phyloP scores from a whole-genome alignment of 2,888 invertebrate species.

The Tiphia femorata region DNA sequence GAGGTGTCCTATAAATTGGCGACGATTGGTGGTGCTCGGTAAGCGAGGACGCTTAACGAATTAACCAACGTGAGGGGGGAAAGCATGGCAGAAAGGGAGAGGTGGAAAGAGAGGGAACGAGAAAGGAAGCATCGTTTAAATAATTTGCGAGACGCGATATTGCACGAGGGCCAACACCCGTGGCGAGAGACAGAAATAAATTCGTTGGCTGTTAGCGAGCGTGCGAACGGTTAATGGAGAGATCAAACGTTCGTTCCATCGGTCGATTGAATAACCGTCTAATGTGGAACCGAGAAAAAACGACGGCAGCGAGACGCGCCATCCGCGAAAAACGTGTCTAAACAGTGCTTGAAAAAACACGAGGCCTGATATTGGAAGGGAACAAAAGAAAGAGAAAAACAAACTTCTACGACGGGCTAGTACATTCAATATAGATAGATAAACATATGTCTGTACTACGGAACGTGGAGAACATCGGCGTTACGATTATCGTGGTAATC shows the following conservation, averaged over 20 bases:
- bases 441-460: no score
- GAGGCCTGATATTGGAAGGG: no score
- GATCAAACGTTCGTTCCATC: conserved; percentile 39
- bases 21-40: neutral
- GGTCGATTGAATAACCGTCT: conserved; percentile 35
- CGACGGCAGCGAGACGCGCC: conserved; percentile 9
- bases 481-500: no score
- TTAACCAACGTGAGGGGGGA: neutral
- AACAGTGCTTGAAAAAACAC: no score
- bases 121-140: conserved; percentile 1
- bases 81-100: neutral
- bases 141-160: neutral
- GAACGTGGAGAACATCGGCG: no score
- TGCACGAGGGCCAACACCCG: conserved; percentile 18
- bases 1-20: conserved; percentile 1
- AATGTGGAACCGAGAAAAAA: no score
- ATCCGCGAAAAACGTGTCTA: conserved; percentile 5
- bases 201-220: conserved; percentile 19
- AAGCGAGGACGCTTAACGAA: no score
- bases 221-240: conserved; percentile 40
- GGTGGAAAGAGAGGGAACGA: neutral
- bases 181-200: conserved; percentile 35
- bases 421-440: no score
- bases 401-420: no score
- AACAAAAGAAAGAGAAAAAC: conserved; percentile 6